These are phyloP conservation scores for Bubalus kerabau DNA, from an alignment of 2,113 vertebrate genomes.

Conservation along the genomic window DNA sequence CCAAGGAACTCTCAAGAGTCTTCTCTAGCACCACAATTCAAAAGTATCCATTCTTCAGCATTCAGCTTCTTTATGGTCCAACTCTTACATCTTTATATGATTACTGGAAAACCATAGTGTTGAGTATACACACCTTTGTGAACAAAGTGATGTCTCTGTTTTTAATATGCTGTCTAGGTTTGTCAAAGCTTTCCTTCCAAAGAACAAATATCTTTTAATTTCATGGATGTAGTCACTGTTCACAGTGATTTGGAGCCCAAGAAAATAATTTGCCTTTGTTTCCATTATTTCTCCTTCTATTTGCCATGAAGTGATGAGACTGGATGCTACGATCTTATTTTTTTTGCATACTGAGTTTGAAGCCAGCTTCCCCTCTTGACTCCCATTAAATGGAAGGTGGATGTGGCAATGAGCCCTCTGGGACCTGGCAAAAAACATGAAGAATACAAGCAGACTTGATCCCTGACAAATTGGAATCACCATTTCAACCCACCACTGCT, in stretches of 20 bases:
- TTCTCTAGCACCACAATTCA: not conserved
- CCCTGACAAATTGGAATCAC: rapidly evolving
- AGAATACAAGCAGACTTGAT: no score
- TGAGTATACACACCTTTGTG: no score
- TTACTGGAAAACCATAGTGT: no score
- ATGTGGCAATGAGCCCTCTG: no score
- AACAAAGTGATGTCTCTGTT: no score
- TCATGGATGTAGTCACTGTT: not conserved
- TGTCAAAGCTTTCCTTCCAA: not conserved
- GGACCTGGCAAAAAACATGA: not conserved
- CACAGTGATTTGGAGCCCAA: not conserved
- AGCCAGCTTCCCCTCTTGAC: not conserved
- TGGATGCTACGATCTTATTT: not conserved
- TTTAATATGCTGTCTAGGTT: no score
- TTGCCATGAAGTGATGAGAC: not conserved
- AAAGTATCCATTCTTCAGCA: no score
- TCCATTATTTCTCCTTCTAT: not conserved
- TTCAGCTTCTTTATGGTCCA: no score
- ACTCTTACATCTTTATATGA: no score
- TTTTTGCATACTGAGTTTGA: not conserved
- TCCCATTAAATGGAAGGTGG: not conserved
- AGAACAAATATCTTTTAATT: not conserved
- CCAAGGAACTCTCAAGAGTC: not conserved
- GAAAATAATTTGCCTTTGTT: not conserved
- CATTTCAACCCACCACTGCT: not conserved